These are phyloP conservation scores for Artemisiospiza belli DNA, from an alignment of 2,113 vertebrate genomes.

Conservation along the genomic window DNA sequence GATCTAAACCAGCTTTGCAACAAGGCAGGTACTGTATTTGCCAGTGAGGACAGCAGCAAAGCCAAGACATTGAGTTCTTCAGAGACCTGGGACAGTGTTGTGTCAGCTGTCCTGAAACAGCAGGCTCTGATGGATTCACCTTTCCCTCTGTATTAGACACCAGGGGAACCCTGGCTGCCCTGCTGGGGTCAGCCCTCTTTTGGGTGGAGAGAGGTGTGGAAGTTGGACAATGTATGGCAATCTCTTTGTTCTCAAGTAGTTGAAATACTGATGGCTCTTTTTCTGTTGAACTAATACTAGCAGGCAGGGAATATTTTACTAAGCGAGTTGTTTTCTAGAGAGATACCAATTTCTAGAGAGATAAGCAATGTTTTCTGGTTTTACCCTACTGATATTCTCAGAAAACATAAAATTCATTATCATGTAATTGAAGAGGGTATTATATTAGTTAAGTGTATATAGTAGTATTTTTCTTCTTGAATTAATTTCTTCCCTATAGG, in stretches of 20 bases:
- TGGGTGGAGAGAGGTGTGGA: neutral
- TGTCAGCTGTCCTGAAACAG: neutral
- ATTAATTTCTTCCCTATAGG: neutral
- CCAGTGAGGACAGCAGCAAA: neutral
- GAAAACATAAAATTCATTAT: neutral
- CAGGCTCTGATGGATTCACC: accelerated
- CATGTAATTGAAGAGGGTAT: neutral
- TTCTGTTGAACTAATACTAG: neutral
- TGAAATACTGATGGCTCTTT: neutral
- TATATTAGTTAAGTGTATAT: neutral
- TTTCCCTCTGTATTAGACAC: neutral
- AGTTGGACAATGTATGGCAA: neutral
- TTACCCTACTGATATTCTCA: neutral
- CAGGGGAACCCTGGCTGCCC: neutral
- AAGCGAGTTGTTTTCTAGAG: accelerated
- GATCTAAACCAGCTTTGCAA: neutral
- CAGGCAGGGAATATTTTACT: neutral
- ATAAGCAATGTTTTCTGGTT: neutral
- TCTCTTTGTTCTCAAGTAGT: neutral
- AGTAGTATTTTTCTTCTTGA: neutral
- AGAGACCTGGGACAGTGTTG: neutral
- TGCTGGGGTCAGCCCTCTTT: neutral
- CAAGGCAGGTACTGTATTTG: neutral
- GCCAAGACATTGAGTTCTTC: neutral
- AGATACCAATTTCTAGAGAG: neutral